Conservation (phyloP, 2,888 invertebrate genomes). For the Hofmannophila pseudospretella region DNA sequence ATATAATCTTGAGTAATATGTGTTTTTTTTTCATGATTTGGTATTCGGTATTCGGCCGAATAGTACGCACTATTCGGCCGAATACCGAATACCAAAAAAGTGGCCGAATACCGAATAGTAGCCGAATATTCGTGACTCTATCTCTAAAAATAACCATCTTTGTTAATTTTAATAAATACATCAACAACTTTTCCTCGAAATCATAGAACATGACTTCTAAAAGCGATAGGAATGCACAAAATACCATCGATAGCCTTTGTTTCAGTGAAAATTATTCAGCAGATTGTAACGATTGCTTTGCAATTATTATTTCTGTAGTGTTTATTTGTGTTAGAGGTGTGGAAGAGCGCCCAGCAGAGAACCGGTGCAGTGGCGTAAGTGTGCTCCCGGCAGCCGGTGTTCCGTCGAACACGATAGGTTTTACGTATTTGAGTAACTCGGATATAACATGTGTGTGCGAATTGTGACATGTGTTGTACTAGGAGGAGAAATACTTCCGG, state of each 20-base stretch:
- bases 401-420: slow-evolving; percentile 5
- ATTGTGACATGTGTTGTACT: slow-evolving; percentile 7
- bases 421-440: background rate
- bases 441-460: slow-evolving; percentile 4
- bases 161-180: no score
- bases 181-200: no score
- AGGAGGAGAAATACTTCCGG: background rate
- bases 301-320: slow-evolving; percentile 39
- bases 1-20: no score
- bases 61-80: no score
- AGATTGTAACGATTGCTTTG: slow-evolving; percentile 30
- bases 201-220: no score
- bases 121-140: no score
- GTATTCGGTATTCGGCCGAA: no score
- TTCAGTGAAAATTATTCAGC: slow-evolving; percentile 20
- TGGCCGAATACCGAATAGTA: no score
- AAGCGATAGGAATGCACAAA: slow-evolving; percentile 1
- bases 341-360: slow-evolving; percentile 11
- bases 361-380: slow-evolving; percentile 20
- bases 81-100: no score
- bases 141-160: no score
- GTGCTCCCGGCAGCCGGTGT: slow-evolving; percentile 11
- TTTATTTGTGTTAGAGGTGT: slow-evolving; percentile 41
- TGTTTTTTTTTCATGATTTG: no score
- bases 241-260: background rate